Evolutionary conservation across 2,888 invertebrate genomes (phyloP).

Genomic region (Bellardia bayeri): DNA sequence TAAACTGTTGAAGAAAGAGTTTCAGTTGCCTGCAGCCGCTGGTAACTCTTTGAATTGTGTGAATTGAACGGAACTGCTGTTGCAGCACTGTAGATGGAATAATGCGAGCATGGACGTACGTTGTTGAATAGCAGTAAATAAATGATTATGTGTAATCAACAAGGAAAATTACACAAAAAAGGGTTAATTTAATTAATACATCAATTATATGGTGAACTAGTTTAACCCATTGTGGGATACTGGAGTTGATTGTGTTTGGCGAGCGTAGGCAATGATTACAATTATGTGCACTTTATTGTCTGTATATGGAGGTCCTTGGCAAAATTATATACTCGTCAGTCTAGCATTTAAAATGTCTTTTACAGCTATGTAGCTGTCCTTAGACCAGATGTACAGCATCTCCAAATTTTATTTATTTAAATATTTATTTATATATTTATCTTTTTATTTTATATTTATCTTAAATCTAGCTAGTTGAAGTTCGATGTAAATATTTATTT

Average conservation of each 20-base stretch:
- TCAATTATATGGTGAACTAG: slow-evolving; percentile 54
- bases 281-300: too few species aligned
- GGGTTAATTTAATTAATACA: slow-evolving; percentile 72
- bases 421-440: too few species aligned
- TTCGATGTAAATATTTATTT: too few species aligned
- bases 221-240: slow-evolving; percentile 13
- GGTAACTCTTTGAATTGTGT: slow-evolving; percentile 24
- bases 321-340: too few species aligned
- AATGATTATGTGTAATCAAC: slow-evolving; percentile 69
- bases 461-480: too few species aligned
- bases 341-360: too few species aligned
- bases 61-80: slow-evolving; percentile 51
- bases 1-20: slow-evolving; percentile 65
- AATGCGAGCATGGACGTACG: background rate
- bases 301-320: too few species aligned
- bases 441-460: too few species aligned
- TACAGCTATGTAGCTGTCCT: too few species aligned
- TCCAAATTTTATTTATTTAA: too few species aligned
- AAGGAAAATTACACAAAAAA: slow-evolving; percentile 60
- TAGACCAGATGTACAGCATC: too few species aligned
- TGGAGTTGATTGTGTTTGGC: background rate
- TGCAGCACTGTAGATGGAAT: background rate
- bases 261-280: too few species aligned
- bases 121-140: slow-evolving; percentile 66
- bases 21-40: slow-evolving; percentile 27